Conservation (phyloP, 1,140 invertebrate genomes). For the Oedothorax gibbosus region DNA sequence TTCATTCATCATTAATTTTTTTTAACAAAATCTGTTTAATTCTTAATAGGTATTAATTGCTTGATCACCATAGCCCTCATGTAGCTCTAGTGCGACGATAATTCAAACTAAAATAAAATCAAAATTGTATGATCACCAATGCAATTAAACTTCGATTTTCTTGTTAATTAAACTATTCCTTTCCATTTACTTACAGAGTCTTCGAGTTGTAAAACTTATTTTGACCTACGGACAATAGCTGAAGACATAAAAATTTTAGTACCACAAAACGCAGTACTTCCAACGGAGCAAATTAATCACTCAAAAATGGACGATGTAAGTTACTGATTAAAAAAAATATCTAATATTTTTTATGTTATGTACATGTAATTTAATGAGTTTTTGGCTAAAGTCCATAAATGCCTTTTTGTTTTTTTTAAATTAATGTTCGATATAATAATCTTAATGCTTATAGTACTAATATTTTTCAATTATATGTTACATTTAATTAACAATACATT, state of each 20-base stretch:
- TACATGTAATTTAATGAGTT: too few relatives aligned
- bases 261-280: slow-evolving; percentile 73
- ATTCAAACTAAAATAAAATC: too few relatives aligned
- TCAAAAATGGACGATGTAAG: slow-evolving; percentile 71
- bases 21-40: background rate
- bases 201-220: slow-evolving; percentile 18
- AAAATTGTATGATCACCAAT: background rate
- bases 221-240: slow-evolving; percentile 69
- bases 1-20: background rate
- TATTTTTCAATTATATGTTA: too few relatives aligned
- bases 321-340: slow-evolving; percentile 17
- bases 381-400: too few relatives aligned
- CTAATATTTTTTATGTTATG: too few relatives aligned
- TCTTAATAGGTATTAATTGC: background rate
- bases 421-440: too few relatives aligned
- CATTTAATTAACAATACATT: too few relatives aligned
- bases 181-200: slow-evolving; percentile 18
- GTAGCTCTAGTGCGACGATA: too few relatives aligned
- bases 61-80: background rate
- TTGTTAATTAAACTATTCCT: background rate
- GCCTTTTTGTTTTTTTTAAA: too few relatives aligned
- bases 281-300: slow-evolving; percentile 73
- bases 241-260: slow-evolving; percentile 72
- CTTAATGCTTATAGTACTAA: too few relatives aligned
- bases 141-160: background rate